Evolutionary conservation across 2,797 vertebrate species (phyloP), one percentile per base, ranked within the genome.

Genomic region (Psittacula derbiana): DNA sequence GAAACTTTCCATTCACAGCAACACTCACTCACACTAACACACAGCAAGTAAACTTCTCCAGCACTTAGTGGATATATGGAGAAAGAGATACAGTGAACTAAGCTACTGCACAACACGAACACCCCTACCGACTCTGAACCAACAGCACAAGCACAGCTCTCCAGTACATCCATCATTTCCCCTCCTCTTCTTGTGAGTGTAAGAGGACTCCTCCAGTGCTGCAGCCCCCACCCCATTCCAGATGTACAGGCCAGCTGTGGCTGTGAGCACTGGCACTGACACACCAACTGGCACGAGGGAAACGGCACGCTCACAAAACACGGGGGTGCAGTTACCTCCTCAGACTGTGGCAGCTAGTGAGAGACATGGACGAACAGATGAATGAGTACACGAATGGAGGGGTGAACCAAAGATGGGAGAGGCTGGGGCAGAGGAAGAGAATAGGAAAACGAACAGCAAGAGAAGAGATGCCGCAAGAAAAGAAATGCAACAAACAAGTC

Each of bases 261-360:
- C 95, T 94, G 97, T 38, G 71, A 40, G 71, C 7, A 16, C 90
- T 93, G 90, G 58, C 90, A 92, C 83, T 36, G 43, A 69, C 87
- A 96, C 76, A 79, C 49, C 28, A 10, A 80, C 55, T 16, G 65
- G 81, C 80, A 91, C 72, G 33, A 46, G 52, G 80, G 52, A 43
- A 47, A 92, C 33, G 24, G 38, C 70, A 96, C 9, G 8, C 14
- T 47, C 92, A 97, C 95, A 86, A 88, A 88, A 91, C 72, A 88
- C 80, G 69, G 27, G 76, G 82, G 66, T 76, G 33, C 62, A 82
- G 93, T 99, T 98, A 98, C 98, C 98, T 99, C 98, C 70, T 98
- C 90, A 55, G 98, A 98, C 71, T 95, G 97, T 89, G 98, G 98
- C 33, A 98, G 97, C 98, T 98, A 96, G 81, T 72, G 88, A 70